These are phyloP conservation scores for Trachelus stipa DNA, from an alignment of 2,888 invertebrate genomes.

Conservation along the genomic window DNA sequence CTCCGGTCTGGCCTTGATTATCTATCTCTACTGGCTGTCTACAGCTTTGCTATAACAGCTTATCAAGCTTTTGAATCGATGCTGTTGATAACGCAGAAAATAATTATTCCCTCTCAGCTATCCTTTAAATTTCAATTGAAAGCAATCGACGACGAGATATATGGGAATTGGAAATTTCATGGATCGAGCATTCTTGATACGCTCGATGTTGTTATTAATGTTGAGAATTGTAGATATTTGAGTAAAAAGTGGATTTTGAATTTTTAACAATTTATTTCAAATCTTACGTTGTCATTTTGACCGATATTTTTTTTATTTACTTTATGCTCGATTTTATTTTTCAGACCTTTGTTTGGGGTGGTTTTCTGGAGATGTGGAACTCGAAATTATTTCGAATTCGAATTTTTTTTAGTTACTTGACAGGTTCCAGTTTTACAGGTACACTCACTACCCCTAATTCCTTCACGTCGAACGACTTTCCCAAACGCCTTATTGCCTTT, in stretches of 20 bases:
- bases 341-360: no score
- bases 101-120: conserved; percentile 16
- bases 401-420: background rate
- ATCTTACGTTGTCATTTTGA: conserved; percentile 13
- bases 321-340: background rate
- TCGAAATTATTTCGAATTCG: no score
- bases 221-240: no score
- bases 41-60: conserved; percentile 28
- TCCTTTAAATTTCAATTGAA: background rate
- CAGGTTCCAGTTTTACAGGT: no score
- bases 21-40: conserved; percentile 50
- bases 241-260: no score
- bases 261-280: conserved; percentile 12
- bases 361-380: no score
- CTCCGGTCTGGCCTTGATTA: conserved; percentile 55
- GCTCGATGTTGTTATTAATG: background rate
- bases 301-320: conserved; percentile 5
- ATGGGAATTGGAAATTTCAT: background rate
- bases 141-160: background rate
- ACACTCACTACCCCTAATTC: conserved; percentile 12
- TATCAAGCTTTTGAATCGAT: background rate
- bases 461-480: conserved; percentile 13
- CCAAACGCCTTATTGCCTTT: conserved; percentile 12
- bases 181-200: background rate
- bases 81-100: background rate